phyloP scores from a whole-genome alignment of 2,113 vertebrate genomes.

The Cephalopholis sonnerati region DNA sequence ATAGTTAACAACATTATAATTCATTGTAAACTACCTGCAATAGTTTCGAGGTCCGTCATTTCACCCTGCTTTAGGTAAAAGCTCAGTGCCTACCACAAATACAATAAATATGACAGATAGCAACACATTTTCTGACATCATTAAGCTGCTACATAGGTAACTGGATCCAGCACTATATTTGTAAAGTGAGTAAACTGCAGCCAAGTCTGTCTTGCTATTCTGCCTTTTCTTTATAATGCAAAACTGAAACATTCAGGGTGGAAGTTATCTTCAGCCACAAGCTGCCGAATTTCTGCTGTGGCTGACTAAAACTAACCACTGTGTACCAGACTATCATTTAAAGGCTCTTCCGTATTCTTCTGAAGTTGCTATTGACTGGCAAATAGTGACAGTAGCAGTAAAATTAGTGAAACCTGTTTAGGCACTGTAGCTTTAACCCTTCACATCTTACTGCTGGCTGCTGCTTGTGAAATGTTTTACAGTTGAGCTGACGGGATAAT shows the following conservation, averaged over 20 bases:
- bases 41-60: neutral
- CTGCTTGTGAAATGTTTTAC: neutral
- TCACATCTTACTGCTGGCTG: neutral
- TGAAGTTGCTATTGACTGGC: neutral
- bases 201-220: neutral
- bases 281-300: neutral
- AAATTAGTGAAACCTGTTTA: neutral
- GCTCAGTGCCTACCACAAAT: too few relatives aligned
- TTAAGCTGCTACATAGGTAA: neutral
- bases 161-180: neutral
- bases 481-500: neutral
- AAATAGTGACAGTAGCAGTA: neutral
- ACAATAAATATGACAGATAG: neutral
- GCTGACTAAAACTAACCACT: neutral
- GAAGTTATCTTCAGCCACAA: neutral
- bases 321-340: neutral
- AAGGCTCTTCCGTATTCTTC: neutral
- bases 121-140: neutral
- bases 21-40: neutral
- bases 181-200: constrained; percentile 2
- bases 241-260: neutral
- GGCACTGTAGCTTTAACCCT: neutral
- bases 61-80: neutral
- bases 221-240: neutral
- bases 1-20: neutral